These are phyloP conservation scores for Diarsia brunnea DNA, from an alignment of 2,888 invertebrate species.

Conservation along the genomic window DNA sequence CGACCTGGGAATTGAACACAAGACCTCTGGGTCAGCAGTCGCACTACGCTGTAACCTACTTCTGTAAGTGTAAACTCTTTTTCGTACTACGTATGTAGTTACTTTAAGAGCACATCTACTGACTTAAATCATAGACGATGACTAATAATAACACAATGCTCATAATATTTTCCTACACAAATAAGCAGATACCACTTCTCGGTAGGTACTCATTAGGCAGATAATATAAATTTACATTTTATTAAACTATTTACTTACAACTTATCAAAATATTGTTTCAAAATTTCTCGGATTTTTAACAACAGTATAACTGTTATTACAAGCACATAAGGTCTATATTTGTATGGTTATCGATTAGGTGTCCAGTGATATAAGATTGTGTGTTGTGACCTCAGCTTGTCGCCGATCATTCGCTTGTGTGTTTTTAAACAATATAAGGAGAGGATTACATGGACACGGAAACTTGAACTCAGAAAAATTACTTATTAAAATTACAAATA, in stretches of 20 bases:
- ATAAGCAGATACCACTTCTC: slow-evolving; percentile 30
- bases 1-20: too few species aligned
- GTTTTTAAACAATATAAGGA: slow-evolving; percentile 51
- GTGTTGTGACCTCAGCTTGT: slow-evolving; percentile 45
- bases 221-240: slow-evolving; percentile 9
- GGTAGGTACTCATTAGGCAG: slow-evolving; percentile 25
- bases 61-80: not conserved
- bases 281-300: not conserved
- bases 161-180: slow-evolving; percentile 29
- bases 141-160: not conserved
- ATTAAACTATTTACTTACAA: not conserved
- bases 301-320: slow-evolving; percentile 7
- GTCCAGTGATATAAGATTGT: slow-evolving; percentile 39
- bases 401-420: slow-evolving; percentile 35
- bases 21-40: too few species aligned
- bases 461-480: not conserved
- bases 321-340: slow-evolving; percentile 25
- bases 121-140: slow-evolving; percentile 7
- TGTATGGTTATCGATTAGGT: not conserved
- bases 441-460: slow-evolving; percentile 39
- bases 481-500: too few species aligned
- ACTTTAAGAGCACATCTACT: not conserved
- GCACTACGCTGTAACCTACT: not conserved
- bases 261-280: slow-evolving; percentile 28
- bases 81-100: not conserved